Percentiles rank a stretch among this genome's conserved stretches.
Conservation (phyloP, 2,113 vertebrate species). For the Silurus asotus region DNA sequence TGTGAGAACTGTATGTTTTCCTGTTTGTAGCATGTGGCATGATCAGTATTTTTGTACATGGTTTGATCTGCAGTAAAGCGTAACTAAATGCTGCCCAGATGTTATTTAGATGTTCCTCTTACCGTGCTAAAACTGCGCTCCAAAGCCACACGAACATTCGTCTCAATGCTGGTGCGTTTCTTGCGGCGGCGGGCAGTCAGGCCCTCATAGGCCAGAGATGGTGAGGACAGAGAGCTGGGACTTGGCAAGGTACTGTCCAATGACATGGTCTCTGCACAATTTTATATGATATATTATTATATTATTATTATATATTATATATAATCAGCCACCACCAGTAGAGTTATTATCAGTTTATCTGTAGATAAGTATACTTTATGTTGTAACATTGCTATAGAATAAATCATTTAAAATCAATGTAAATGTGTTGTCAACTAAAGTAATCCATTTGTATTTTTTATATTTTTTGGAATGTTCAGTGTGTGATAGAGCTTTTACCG, state of each 20-base stretch:
- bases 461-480: background rate
- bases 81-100: background rate
- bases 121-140: conserved; percentile 90
- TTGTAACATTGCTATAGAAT: background rate
- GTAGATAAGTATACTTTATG: too few relatives aligned
- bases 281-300: background rate
- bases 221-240: conserved; percentile 84
- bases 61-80: background rate
- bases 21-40: background rate
- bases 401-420: background rate
- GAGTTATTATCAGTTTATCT: too few relatives aligned
- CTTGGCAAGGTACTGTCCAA: conserved; percentile 88
- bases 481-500: conserved; percentile 65
- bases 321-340: background rate
- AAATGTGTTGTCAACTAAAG: too few relatives aligned
- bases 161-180: conserved; percentile 96
- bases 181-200: conserved; percentile 86
- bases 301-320: background rate
- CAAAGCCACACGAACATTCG: conserved; percentile 90
- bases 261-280: conserved; percentile 85
- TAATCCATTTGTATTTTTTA: too few relatives aligned
- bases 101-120: conserved; percentile 38
- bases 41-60: background rate
- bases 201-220: conserved; percentile 84
- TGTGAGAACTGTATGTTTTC: background rate